These are phyloP conservation scores for Aspidiotus rigidus DNA, from an alignment of 2,888 invertebrate genomes.

Conservation along the genomic window DNA sequence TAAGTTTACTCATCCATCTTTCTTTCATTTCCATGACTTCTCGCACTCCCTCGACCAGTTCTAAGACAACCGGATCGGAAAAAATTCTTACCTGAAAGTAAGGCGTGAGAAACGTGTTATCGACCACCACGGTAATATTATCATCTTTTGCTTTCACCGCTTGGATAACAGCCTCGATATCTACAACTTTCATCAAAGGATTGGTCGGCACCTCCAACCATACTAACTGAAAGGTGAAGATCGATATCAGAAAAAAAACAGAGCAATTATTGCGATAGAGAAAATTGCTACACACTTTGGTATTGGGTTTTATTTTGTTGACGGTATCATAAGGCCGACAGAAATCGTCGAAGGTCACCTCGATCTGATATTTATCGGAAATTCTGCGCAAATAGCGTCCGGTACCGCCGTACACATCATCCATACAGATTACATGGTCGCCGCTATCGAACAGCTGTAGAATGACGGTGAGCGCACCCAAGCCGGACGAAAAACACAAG, in stretches of 20 bases:
- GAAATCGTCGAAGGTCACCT: constrained; percentile 68
- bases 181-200: constrained; percentile 80
- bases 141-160: constrained; percentile 48
- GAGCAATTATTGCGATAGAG: background rate
- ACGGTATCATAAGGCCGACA: constrained; percentile 57
- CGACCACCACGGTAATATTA: constrained; percentile 66
- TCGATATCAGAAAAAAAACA: background rate
- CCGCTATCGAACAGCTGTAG: constrained; percentile 66
- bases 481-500: constrained; percentile 76
- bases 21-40: too few species aligned
- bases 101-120: constrained; percentile 88
- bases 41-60: too few species aligned
- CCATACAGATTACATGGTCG: constrained; percentile 81
- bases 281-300: constrained; percentile 55
- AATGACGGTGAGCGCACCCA: constrained; percentile 73
- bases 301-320: constrained; percentile 65
- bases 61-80: too few species aligned
- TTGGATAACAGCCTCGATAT: constrained; percentile 63
- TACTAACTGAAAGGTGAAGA: constrained; percentile 53
- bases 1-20: too few species aligned
- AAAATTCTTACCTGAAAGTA: constrained; percentile 58
- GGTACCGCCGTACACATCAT: constrained; percentile 93
- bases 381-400: constrained; percentile 62
- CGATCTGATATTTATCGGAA: constrained; percentile 58
- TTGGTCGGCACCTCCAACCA: constrained; percentile 98